These are phyloP conservation scores for Oscarella lobularis DNA, from an alignment of 37 sponge, comb jelly and placozoan genomes.

Conservation along the genomic window DNA sequence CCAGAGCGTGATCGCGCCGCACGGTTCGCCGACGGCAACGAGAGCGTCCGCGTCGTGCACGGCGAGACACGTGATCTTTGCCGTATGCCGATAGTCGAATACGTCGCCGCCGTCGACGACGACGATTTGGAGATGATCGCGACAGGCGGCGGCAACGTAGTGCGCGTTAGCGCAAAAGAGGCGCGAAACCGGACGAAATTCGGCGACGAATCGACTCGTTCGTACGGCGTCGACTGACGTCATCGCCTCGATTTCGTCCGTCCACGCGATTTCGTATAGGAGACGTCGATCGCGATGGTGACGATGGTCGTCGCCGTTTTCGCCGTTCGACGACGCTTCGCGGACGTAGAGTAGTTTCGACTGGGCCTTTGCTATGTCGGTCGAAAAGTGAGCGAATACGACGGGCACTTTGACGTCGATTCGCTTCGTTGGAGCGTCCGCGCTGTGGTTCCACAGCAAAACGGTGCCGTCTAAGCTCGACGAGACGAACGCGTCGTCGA, in stretches of 20 bases:
- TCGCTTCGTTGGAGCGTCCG: background rate
- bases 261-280: background rate
- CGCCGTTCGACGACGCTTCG: background rate
- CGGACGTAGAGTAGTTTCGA: background rate
- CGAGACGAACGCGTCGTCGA: background rate
- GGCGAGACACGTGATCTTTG: background rate
- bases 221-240: background rate
- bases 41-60: background rate
- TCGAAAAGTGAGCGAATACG: background rate
- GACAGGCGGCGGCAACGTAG: background rate
- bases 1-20: background rate
- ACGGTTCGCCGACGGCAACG: background rate
- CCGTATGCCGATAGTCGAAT: background rate
- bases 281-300: background rate
- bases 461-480: background rate
- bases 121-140: background rate
- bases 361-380: background rate
- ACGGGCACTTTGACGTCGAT: background rate
- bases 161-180: background rate
- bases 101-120: background rate
- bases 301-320: background rate
- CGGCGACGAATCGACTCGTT: background rate
- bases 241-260: background rate
- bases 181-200: background rate
- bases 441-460: background rate